Base-by-base conservation (phyloP, 2,888 invertebrate species). In the Ormyrus thymus region DNA sequence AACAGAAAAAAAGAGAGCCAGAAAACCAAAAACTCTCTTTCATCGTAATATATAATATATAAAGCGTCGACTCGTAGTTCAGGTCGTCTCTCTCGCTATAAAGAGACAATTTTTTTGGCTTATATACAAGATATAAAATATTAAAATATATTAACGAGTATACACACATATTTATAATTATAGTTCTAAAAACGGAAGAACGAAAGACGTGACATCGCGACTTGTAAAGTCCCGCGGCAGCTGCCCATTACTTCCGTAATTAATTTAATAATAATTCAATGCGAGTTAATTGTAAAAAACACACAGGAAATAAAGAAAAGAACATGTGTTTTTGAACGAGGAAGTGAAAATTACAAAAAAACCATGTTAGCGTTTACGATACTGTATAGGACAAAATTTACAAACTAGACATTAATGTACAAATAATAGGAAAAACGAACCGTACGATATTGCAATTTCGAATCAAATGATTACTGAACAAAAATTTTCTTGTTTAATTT, bases 81-180 rank as follows among this genome's bases (percentile, higher is more conserved):
- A 68, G n/a, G 51, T 59, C 29, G 75, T 61, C 65, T 74, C 71
- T 72, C 59, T 72, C 51, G 46, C 29, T 79, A 55, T 66, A 66
- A 58, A 48, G 62, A 76, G 68, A 45, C 50, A 59, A 50, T 79
- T 76, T 76, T 77, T 72, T 72, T 9, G 66, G 79, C 68, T 72
- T 69, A 58, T 76, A 68, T 72, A 76, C 61, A 75, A 70, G 58
- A 58, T 29, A 11, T 56, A 75, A 51, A 48, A 74, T 29, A 29
- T 29, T 29, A 29, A 29, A 29, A 65, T 53, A 46, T 56, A 73
- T 61, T 4, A 62, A 46, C 53, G 64, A 64, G 9, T 62, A 74
- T 13, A 10, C 13, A 55, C 46, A 29, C 13, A 15, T 29, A 29
- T 29, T 29, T 29, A 29, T 29, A 29, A 29, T 29, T 29, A 29